These are phyloP conservation scores for Urosaurus nigricauda DNA, from an alignment of 2,797 vertebrate genomes.

Conservation along the genomic window DNA sequence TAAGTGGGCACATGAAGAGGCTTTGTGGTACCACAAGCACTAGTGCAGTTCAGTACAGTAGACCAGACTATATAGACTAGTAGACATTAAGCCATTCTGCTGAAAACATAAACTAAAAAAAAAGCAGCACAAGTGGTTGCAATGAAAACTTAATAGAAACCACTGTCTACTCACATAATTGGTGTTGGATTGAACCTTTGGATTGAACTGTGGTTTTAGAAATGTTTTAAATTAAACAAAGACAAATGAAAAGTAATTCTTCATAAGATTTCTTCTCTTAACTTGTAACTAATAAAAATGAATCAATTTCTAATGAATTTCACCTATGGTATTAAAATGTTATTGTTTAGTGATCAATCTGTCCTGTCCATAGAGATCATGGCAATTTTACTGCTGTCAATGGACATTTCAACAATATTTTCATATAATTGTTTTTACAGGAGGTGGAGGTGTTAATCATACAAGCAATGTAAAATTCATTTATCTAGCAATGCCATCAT, in stretches of 20 bases:
- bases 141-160: not conserved
- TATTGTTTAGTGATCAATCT: slow-evolving; percentile 58
- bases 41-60: not conserved
- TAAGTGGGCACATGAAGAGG: not conserved
- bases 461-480: slow-evolving; percentile 18
- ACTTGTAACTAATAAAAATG: slow-evolving; percentile 58
- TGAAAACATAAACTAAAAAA: not conserved
- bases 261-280: slow-evolving; percentile 42
- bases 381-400: slow-evolving; percentile 61
- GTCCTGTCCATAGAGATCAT: slow-evolving; percentile 51
- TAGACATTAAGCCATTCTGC: not conserved
- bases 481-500: not conserved
- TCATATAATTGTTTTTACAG: slow-evolving; percentile 24
- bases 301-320: slow-evolving; percentile 61
- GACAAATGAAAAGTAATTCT: slow-evolving; percentile 54
- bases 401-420: slow-evolving; percentile 31
- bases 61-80: too few species aligned
- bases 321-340: slow-evolving; percentile 57
- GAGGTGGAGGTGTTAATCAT: slow-evolving; percentile 57
- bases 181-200: not conserved
- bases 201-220: not conserved
- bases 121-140: not conserved
- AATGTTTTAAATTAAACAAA: not conserved
- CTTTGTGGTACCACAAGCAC: not conserved
- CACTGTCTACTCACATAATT: not conserved